These are phyloP conservation scores for Mesembrinibis cayennensis DNA, from an alignment of 2,113 vertebrate genomes.

Conservation along the genomic window DNA sequence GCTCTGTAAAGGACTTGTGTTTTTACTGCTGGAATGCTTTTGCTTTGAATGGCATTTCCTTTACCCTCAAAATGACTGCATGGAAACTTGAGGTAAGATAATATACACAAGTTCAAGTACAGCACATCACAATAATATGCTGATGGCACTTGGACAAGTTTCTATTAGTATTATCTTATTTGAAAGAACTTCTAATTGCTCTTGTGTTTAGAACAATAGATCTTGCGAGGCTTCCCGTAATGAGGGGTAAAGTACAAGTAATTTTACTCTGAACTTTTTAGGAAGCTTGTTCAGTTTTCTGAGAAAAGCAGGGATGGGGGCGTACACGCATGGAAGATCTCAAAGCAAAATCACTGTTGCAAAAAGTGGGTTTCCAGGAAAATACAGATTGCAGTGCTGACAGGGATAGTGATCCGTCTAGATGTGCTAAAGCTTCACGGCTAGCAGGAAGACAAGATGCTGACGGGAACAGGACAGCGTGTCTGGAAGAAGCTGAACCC, in stretches of 20 bases:
- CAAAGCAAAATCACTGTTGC: not conserved
- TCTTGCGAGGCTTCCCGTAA: not conserved
- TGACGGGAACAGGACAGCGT: not conserved
- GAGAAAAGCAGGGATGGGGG: not conserved
- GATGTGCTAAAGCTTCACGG: not conserved
- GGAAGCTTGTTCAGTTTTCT: not conserved
- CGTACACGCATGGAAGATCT: not conserved
- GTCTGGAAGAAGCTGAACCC: not conserved
- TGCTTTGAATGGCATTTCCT: slow-evolving; percentile 40
- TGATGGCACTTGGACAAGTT: slow-evolving; percentile 7
- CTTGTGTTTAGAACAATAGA: slow-evolving; percentile 11
- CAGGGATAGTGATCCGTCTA: not conserved
- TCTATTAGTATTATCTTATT: slow-evolving; percentile 16
- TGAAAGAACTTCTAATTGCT: not conserved
- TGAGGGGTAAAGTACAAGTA: not conserved
- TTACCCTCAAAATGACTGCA: slow-evolving; percentile 20
- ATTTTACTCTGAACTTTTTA: not conserved
- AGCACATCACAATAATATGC: not conserved
- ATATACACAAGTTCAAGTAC: slow-evolving; percentile 3
- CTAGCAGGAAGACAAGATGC: not conserved
- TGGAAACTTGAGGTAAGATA: slow-evolving; percentile 39
- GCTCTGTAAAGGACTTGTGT: not conserved
- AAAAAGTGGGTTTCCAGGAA: not conserved
- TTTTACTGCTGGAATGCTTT: slow-evolving; percentile 41
- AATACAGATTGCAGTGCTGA: not conserved